Percentiles rank a stretch among this genome's conserved stretches.
phyloP scores from a whole-genome alignment of 2,888 invertebrate genomes.

The Temnothorax ravouxi region DNA sequence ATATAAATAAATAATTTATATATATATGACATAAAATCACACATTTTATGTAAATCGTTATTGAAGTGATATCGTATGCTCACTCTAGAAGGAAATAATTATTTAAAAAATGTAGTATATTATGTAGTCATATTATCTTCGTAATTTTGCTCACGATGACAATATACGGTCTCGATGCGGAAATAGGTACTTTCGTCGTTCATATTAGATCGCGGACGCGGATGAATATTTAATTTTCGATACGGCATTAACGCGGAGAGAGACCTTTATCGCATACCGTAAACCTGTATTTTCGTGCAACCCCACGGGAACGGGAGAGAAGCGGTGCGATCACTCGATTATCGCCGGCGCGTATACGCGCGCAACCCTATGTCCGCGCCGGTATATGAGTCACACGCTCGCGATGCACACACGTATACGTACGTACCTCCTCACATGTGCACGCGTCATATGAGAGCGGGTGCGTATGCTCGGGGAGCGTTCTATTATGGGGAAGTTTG shows the following conservation, averaged over 20 bases:
- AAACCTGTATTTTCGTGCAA: constrained; percentile 45
- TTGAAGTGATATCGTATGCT: neutral
- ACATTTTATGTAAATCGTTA: neutral
- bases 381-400: constrained; percentile 42
- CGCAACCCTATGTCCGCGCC: constrained; percentile 46
- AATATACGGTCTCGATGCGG: neutral
- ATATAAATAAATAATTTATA: too few relatives aligned
- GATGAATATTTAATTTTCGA: constrained; percentile 41
- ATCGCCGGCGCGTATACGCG: constrained; percentile 42
- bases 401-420: neutral
- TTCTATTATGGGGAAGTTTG: constrained; percentile 77
- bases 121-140: neutral
- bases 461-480: constrained; percentile 72
- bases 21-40: too few relatives aligned
- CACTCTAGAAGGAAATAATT: neutral
- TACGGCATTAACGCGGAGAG: neutral
- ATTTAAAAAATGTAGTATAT: neutral
- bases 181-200: constrained; percentile 1
- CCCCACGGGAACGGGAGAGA: constrained; percentile 44
- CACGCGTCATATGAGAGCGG: constrained; percentile 74
- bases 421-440: constrained; percentile 53
- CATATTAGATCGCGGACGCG: neutral
- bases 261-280: neutral
- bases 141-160: neutral
- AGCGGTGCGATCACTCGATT: constrained; percentile 40